Evolutionary conservation across 2,888 invertebrate species (phyloP).

Genomic region (Agelastica alni): DNA sequence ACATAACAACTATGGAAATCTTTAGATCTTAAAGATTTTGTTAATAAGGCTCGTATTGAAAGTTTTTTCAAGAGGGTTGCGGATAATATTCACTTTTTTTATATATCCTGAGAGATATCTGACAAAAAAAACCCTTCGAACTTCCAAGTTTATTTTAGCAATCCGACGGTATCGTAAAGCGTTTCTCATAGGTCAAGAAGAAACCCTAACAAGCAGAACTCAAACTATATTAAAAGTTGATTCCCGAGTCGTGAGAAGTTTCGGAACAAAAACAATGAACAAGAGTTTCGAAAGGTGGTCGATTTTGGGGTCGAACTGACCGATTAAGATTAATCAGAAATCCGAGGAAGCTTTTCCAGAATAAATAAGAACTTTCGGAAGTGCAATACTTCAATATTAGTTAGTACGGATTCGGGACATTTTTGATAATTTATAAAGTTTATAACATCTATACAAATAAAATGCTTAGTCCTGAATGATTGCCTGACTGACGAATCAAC

Average conservation of each 20-base stretch:
- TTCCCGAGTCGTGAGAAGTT: conserved; percentile 9
- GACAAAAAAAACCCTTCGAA: conserved; percentile 8
- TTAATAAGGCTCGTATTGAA: too few species aligned
- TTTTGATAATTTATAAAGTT: too few species aligned
- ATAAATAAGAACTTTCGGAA: conserved; percentile 9
- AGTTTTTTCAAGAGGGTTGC: conserved; percentile 11
- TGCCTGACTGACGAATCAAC: too few species aligned
- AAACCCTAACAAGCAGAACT: conserved; percentile 18
- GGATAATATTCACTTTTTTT: conserved; percentile 14
- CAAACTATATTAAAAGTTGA: conserved; percentile 28
- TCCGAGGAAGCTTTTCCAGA: not conserved
- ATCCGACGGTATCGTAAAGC: conserved; percentile 12
- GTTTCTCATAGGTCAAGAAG: conserved; percentile 19
- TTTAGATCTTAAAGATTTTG: too few species aligned
- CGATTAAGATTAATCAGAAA: conserved; percentile 24
- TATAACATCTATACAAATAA: too few species aligned
- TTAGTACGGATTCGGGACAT: too few species aligned
- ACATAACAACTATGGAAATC: too few species aligned
- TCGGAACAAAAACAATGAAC: conserved; percentile 18
- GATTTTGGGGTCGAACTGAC: conserved; percentile 13
- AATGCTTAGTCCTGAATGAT: too few species aligned
- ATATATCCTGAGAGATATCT: conserved; percentile 5
- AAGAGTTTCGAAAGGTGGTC: conserved; percentile 8
- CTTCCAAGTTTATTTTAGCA: conserved; percentile 7
- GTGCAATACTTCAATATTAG: too few species aligned